Base-by-base conservation (phyloP, 2,797 vertebrate genomes). In the Chiroxiphia lanceolata region DNA sequence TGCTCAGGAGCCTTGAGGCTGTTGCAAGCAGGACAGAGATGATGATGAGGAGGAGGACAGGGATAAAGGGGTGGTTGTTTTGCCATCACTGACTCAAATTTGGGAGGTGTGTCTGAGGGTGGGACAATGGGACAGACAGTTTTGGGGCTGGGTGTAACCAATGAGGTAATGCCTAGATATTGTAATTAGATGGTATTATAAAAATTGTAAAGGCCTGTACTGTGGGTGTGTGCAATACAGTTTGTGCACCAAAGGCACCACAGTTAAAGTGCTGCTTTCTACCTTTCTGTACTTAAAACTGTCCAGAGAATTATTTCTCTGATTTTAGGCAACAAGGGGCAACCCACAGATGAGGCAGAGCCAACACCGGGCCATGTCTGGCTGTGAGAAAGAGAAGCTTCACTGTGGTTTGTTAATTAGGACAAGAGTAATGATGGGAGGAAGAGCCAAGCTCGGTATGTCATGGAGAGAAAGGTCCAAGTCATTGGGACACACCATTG, bases 341-440 rank as follows among this genome's bases (percentile, higher is more conserved):
- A n/a, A 5, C 5, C 2, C 29, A 10, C 0, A 6, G 33, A 27
- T 25, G 22, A 27, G 12, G 23, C 6, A 4, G 11, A 65, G 23
- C 1, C 11, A 25, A 10, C 11, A 15, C 3, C 5, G 26, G 17
- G 26, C 33, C 22, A 2, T 36, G 19, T 20, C 27, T 36, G 13
- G 8, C 16, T 82, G 13, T 15, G 29, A 59, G 59, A 50, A 54
- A 18, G 6, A 6, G 13, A 72, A 64, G 13, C 0, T 70, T 77
- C 0, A 0, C 2, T n/a, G 3, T 17, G 27, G 27, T 16, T 3
- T 51, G 13, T 47, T 54, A 31, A 42, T 5, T 36, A 57, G 33
- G 15, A 13, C 8, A 25, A 51, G 29, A 40, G 12, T 2, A 59
- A 11, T 2, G 22, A 76, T 23, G 13, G 40, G 36, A 63, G 29